Base-by-base conservation (phyloP, 2,797 vertebrate genomes). In the Amphiprion clarkii region DNA sequence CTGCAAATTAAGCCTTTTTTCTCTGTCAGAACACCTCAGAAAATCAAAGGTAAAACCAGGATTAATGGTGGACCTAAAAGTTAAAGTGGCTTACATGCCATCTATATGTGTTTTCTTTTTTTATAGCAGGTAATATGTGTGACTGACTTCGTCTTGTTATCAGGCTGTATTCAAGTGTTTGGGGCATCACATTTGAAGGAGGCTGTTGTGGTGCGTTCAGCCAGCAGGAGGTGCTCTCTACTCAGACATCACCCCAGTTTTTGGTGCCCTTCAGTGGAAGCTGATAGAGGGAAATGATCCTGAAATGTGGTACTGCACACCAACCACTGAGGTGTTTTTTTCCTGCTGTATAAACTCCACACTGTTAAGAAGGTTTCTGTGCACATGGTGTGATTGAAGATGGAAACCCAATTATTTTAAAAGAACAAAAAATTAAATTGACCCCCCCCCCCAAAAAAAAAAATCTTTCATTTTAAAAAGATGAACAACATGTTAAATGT, bases 221-320 rank as follows among this genome's bases (percentile, higher is more conserved):
- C 85, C 94, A 93, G 80, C 78, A 91, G 91, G 82, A 48, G 87
- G 89, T 1, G 82, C 83, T 86, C 67, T 85, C 31, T 60, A 40
- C 54, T 40, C 23, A 80, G 21, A 74, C 16, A 67, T 52, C 14
- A 33, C 6, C 2, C 7, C 10, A 19, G 23, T 3, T 33, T 46
- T n/a, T n/a, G 31, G 11, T 40, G 14, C 0, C 46, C 44, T 16
- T 40, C 31, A 56, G 36, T 51, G 0, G 33, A 48, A 31, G 12
- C 39, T 9, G 16, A 49, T 44, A 10, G 0, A 51, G 5, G 7
- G 11, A 8, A 11, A 40, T 54, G 19, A 39, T 39, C 11, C 36
- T 39, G 36, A 39, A 12, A 10, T 39, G 36, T 12, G 36, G 10
- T 11, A 12, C 36, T 0, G 36, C 10, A 11, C 7, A 39, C 36